Evolutionary conservation across 2,113 vertebrate genomes (phyloP).

Genomic region (Vombatus ursinus): DNA sequence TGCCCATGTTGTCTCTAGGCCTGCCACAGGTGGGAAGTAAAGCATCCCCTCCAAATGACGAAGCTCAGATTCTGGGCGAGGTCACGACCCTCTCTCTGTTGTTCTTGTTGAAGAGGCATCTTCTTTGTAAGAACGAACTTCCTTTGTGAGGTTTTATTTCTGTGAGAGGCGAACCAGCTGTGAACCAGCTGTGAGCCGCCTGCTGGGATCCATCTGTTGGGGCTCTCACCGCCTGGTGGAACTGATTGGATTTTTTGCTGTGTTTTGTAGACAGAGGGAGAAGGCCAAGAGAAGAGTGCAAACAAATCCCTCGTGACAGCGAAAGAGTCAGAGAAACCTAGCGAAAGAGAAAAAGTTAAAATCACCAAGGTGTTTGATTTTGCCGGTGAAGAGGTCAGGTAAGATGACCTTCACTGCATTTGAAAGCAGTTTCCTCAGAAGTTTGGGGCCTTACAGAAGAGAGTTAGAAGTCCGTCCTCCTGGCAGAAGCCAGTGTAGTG

Average conservation of each 20-base stretch:
- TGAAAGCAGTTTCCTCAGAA: slow-evolving; percentile 15
- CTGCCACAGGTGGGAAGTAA: slow-evolving; percentile 23
- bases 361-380: slow-evolving; percentile 97
- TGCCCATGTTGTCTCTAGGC: slow-evolving; percentile 36
- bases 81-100: not conserved
- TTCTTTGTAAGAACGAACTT: not conserved
- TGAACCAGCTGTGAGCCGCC: not conserved
- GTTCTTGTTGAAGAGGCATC: not conserved
- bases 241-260: slow-evolving; percentile 43
- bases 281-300: slow-evolving; percentile 62
- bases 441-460: not conserved
- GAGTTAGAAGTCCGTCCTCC: not conserved
- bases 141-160: not conserved
- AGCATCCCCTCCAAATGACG: not conserved
- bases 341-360: slow-evolving; percentile 88
- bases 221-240: not conserved
- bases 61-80: not conserved
- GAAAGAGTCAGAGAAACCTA: slow-evolving; percentile 78
- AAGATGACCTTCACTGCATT: slow-evolving; percentile 64
- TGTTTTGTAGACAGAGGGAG: slow-evolving; percentile 81
- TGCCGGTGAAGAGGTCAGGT: slow-evolving; percentile 96
- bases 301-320: slow-evolving; percentile 71
- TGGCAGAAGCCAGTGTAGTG: not conserved
- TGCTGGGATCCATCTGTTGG: slow-evolving; percentile 11
- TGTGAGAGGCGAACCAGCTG: not conserved